Conservation (phyloP, 2,113 vertebrate species). For the Murina feae region DNA sequence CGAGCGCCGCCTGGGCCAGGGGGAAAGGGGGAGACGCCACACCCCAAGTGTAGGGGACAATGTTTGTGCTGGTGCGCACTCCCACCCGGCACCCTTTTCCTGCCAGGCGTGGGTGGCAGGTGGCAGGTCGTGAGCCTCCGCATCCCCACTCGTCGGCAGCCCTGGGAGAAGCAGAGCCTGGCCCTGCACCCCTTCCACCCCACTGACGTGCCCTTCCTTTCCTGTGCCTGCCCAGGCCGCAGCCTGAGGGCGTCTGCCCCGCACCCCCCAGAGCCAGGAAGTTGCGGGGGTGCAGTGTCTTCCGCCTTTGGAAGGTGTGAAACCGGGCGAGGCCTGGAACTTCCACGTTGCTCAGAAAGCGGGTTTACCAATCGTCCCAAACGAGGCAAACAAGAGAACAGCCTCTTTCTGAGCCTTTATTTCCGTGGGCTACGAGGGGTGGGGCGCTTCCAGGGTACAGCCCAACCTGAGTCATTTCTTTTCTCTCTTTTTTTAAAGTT, state of each 20-base stretch:
- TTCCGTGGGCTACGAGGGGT: not conserved
- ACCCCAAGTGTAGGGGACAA: not conserved
- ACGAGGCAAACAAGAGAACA: not conserved
- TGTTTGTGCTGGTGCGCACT: not conserved
- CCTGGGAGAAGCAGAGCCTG: not conserved
- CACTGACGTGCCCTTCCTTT: not conserved
- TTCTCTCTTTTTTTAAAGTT: too few species aligned
- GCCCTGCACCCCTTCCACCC: not conserved
- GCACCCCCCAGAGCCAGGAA: not conserved
- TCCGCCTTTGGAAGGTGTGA: not conserved
- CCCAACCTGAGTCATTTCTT: too few species aligned
- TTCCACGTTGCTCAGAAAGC: not conserved
- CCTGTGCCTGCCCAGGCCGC: not conserved
- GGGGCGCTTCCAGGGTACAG: not conserved
- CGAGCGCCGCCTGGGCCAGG: not conserved
- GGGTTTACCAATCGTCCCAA: not conserved
- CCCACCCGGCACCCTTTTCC: not conserved
- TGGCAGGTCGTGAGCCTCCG: not conserved
- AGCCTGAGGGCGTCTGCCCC: not conserved
- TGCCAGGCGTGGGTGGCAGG: not conserved
- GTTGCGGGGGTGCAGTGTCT: not conserved
- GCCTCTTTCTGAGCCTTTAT: not conserved
- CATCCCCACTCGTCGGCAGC: too few species aligned
- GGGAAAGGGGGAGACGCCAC: not conserved
- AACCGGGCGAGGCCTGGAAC: not conserved